Conservation (phyloP, 2,797 vertebrate genomes). For the Crocodylus rhombifer region DNA sequence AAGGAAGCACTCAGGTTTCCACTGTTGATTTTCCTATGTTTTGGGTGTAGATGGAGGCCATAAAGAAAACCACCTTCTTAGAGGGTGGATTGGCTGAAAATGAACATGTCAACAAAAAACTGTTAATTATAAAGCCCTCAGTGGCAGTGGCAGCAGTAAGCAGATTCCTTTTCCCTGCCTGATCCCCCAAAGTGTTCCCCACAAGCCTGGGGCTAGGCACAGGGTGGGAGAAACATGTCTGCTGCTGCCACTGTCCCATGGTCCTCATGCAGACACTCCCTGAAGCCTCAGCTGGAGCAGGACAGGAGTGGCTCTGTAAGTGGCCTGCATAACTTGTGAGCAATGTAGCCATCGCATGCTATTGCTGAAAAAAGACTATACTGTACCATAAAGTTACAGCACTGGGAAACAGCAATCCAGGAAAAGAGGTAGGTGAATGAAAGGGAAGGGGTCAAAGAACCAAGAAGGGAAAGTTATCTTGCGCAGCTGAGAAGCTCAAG, state of each 20-base stretch:
- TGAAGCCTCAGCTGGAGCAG: no score
- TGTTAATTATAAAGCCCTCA: background rate
- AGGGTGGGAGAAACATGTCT: no score
- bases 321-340: background rate
- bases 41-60: background rate
- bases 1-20: background rate
- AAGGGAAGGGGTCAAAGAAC: background rate
- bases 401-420: background rate
- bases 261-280: no score
- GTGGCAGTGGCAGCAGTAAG: background rate
- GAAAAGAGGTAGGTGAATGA: background rate
- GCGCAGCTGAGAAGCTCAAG: background rate
- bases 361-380: background rate
- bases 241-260: no score
- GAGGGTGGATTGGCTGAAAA: background rate
- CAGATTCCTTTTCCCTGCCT: no score
- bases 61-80: background rate
- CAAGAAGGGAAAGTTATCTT: background rate
- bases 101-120: background rate
- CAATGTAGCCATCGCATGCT: background rate
- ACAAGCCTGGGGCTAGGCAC: no score
- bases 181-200: no score
- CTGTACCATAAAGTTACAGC: background rate
- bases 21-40: background rate
- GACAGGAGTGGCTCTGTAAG: no score